phyloP scores from a whole-genome alignment of 2,888 invertebrate species.

The Dasysyrphus albostriatus region DNA sequence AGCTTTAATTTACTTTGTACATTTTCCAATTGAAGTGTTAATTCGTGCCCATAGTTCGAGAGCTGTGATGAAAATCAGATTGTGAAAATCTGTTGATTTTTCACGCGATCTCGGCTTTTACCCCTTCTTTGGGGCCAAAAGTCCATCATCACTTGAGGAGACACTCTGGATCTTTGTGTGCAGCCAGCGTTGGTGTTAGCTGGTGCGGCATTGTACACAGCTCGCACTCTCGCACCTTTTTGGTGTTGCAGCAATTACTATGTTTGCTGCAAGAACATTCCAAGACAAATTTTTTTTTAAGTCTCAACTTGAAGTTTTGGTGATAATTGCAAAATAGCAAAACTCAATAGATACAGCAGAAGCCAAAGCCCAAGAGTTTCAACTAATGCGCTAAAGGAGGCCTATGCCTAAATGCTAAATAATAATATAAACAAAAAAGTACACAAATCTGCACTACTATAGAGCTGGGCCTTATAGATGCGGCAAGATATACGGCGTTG shows the following conservation, averaged over 20 bases:
- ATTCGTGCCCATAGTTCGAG: constrained; percentile 71
- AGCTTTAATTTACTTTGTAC: background rate
- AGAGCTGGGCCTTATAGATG: constrained; percentile 6
- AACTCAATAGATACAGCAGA: constrained; percentile 24
- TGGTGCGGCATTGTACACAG: background rate
- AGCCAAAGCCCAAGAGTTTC: constrained; percentile 30
- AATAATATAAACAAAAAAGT: constrained; percentile 59
- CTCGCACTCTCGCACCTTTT: constrained; percentile 72
- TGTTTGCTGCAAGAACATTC: constrained; percentile 65
- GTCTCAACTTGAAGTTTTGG: constrained; percentile 49
- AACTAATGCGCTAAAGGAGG: constrained; percentile 36
- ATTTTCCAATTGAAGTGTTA: constrained; percentile 44
- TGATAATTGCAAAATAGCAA: constrained; percentile 69
- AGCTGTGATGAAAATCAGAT: constrained; percentile 69
- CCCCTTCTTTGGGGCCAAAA: constrained; percentile 59
- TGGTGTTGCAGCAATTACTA: constrained; percentile 55
- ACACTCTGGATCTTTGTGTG: constrained; percentile 47
- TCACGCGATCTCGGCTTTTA: constrained; percentile 52
- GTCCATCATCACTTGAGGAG: constrained; percentile 72
- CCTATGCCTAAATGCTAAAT: constrained; percentile 66
- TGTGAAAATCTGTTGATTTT: constrained; percentile 68
- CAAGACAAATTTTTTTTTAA: constrained; percentile 47
- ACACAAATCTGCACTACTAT: constrained; percentile 10
- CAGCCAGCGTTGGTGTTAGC: background rate
- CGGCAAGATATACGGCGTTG: constrained; percentile 12